These are phyloP conservation scores for Lydus trimaculatus DNA, from an alignment of 2,888 invertebrate genomes.

Conservation along the genomic window DNA sequence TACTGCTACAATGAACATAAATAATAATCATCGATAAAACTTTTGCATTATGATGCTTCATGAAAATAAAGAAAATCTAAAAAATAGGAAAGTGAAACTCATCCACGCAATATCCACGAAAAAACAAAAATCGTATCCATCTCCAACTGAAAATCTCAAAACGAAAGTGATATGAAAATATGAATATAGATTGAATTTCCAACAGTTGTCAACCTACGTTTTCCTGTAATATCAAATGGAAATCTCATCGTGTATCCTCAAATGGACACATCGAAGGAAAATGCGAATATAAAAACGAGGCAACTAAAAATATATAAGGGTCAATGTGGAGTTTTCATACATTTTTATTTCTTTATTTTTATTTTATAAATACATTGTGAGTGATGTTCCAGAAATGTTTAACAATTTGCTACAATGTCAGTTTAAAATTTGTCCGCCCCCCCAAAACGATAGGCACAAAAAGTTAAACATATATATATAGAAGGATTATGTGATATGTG, in stretches of 20 bases:
- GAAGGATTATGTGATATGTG: constrained; percentile 23
- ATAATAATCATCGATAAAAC: not conserved
- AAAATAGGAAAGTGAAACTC: not conserved
- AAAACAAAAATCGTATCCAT: constrained; percentile 23
- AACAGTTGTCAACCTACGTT: constrained; percentile 32
- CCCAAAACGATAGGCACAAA: too few species aligned
- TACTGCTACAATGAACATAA: not conserved
- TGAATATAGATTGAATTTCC: constrained; percentile 40
- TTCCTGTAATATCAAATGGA: constrained; percentile 12
- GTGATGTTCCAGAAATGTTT: constrained; percentile 1
- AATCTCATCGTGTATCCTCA: constrained; percentile 29
- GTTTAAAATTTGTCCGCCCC: too few species aligned
- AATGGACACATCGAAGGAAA: too few species aligned
- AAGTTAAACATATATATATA: not conserved
- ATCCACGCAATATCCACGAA: too few species aligned
- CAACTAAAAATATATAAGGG: too few species aligned
- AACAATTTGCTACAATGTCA: constrained; percentile 13
- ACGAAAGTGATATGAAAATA: constrained; percentile 38
- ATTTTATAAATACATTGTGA: constrained; percentile 13
- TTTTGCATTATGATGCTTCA: too few species aligned
- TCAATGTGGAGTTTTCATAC: too few species aligned
- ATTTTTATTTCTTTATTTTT: too few species aligned
- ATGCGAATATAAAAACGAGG: not conserved
- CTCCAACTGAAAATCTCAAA: constrained; percentile 25
- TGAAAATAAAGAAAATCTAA: not conserved